These are phyloP conservation scores for Apamea crenata DNA, from an alignment of 2,888 invertebrate genomes.

Conservation along the genomic window DNA sequence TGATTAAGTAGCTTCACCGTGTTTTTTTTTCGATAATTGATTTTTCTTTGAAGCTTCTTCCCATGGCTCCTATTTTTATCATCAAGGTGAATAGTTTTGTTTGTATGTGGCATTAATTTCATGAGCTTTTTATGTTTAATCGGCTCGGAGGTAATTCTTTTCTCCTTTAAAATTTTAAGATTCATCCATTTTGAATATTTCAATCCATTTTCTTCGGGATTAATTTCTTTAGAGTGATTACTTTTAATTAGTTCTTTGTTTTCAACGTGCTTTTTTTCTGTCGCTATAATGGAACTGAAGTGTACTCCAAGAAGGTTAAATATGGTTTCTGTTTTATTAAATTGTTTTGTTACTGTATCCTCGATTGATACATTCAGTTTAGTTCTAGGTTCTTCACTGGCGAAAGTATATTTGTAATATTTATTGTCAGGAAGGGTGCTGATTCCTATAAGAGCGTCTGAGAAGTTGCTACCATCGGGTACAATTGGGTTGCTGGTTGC, in stretches of 20 bases:
- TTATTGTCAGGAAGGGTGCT: conserved; percentile 25
- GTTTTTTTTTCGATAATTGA: conserved; percentile 63
- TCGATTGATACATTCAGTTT: background rate
- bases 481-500: background rate
- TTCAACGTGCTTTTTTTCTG: conserved; percentile 26
- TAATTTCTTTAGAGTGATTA: conserved; percentile 9
- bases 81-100: conserved; percentile 16
- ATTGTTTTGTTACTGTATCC: conserved; percentile 1
- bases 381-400: conserved; percentile 10
- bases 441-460: conserved; percentile 6
- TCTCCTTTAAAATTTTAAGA: conserved; percentile 59
- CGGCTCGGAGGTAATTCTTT: conserved; percentile 1
- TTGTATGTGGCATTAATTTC: conserved; percentile 31
- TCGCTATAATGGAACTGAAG: background rate
- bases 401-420: conserved; percentile 58
- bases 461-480: conserved; percentile 2
- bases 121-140: conserved; percentile 30
- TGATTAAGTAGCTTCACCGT: conserved; percentile 63
- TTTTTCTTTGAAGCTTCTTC: conserved; percentile 58
- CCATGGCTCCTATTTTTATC: conserved; percentile 39
- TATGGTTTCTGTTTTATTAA: conserved; percentile 49
- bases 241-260: conserved; percentile 5
- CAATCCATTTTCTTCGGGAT: conserved; percentile 55
- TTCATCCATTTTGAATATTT: conserved; percentile 67
- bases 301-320: conserved; percentile 33